phyloP scores from a whole-genome alignment of 2,113 vertebrate species.

The Scatophagus argus region DNA sequence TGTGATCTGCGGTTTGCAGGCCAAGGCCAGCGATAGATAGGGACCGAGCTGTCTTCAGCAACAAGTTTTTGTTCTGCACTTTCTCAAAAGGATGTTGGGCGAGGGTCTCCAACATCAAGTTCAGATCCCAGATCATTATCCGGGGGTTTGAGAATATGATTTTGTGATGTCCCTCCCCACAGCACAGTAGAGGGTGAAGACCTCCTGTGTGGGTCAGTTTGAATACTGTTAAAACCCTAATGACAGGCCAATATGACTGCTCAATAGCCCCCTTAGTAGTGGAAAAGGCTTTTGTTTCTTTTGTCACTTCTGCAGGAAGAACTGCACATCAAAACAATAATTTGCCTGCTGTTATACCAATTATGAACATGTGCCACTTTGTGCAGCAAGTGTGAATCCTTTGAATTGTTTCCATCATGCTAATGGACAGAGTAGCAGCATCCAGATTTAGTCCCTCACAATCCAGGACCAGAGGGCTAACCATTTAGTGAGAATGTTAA shows the following conservation, averaged over 20 bases:
- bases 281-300: background rate
- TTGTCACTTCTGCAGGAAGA: background rate
- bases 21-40: background rate
- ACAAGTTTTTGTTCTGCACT: background rate
- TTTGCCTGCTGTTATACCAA: background rate
- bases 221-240: background rate
- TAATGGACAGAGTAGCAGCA: background rate
- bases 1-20: background rate
- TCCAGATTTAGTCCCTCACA: background rate
- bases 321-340: background rate
- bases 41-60: background rate
- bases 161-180: background rate
- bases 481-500: slow-evolving; percentile 4
- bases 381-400: background rate
- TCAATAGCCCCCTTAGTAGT: no score
- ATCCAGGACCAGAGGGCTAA: background rate
- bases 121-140: background rate
- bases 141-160: background rate
- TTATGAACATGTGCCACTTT: slow-evolving; percentile 10
- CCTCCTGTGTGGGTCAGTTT: background rate
- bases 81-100: slow-evolving; percentile 11
- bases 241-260: background rate
- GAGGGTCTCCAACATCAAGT: background rate
- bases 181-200: background rate
- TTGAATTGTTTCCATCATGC: slow-evolving; percentile 10